Evolutionary conservation across 2,888 invertebrate species (phyloP), one percentile per base, ranked within the genome.

Genomic region (Agonopterix heracliana): DNA sequence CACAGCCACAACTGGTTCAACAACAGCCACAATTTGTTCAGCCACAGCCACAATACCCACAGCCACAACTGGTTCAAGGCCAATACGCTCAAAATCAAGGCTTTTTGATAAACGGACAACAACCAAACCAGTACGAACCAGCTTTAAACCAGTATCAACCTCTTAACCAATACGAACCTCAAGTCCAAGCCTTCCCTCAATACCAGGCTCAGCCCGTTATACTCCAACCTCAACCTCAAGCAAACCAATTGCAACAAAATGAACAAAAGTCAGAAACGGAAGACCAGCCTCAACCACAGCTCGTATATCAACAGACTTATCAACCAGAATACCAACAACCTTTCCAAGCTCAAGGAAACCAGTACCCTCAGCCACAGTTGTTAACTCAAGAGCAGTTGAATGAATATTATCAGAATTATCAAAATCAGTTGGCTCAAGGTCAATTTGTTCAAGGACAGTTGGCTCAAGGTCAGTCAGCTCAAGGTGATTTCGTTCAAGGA

Each of bases 161-260:
- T 7, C 5, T 26, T 26, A 41, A n/a, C 41, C 41, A 41, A 41
- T 63, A 62, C 47, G 61, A 64, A 52, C 56, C 56, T 36, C 74
- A 72, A 47, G 63, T 64, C 4, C 52, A 60, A 34, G 59, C 63
- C 34, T 54, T 63, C 34, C 57, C 64, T n/a, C 67, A 72, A 49
- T 56, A 70, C 9, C 70, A 74, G 55, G 65, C 67, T 0, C 76
- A 74, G 49, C 71, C 63, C n/a, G 68, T 66, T 10, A 54, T 68
- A 11, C 53, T 68, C 5, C 71, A 68, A 50, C 64, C 69, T 0
- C 71, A 68, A 47, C 48, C 55, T 1, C 41, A 47, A 14, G 65
- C 63, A 46, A 44, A 55, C 12, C 66, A 71, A 51, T 49, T 60
- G 9, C 58, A 59, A 14, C 53, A 52, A 36, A 45, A 46, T 35